These are phyloP conservation scores for Schizotus pectinicornis DNA, from an alignment of 2,888 invertebrate genomes.

Conservation along the genomic window DNA sequence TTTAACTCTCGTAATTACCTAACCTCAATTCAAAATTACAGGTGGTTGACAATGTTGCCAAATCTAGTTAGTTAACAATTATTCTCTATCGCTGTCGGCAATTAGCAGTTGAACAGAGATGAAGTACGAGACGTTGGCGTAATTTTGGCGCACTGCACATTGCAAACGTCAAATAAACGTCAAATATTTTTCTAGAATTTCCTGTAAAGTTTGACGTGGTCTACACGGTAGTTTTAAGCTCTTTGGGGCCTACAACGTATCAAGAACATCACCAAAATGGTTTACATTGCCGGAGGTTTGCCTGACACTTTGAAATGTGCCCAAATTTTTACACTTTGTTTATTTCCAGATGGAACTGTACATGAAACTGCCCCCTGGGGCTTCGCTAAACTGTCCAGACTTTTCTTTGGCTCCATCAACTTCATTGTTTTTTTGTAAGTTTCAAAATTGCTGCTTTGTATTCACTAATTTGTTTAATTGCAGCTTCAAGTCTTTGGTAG, in stretches of 20 bases:
- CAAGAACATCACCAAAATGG: conserved; percentile 4
- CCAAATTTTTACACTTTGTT: background rate
- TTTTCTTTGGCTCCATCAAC: conserved; percentile 15
- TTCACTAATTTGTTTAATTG: background rate
- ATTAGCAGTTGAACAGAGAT: background rate
- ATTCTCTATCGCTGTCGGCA: background rate
- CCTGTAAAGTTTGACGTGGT: background rate
- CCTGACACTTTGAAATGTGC: background rate
- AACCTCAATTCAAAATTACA: background rate
- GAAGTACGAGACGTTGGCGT: no score
- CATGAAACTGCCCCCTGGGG: conserved; percentile 21
- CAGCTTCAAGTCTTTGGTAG: conserved; percentile 22
- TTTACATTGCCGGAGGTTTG: conserved; percentile 14
- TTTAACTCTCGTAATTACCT: background rate
- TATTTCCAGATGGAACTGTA: conserved; percentile 18
- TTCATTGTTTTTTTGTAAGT: conserved; percentile 24
- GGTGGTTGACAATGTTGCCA: no score
- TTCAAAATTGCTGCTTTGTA: background rate
- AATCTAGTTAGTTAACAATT: background rate
- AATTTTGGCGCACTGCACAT: no score
- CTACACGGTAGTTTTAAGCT: background rate
- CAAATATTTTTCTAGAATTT: conserved; percentile 3
- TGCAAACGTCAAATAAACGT: background rate
- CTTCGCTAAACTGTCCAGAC: conserved; percentile 9
- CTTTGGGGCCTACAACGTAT: background rate